These are phyloP conservation scores for Phoxinus phoxinus DNA, from an alignment of 2,113 vertebrate genomes.

Conservation along the genomic window DNA sequence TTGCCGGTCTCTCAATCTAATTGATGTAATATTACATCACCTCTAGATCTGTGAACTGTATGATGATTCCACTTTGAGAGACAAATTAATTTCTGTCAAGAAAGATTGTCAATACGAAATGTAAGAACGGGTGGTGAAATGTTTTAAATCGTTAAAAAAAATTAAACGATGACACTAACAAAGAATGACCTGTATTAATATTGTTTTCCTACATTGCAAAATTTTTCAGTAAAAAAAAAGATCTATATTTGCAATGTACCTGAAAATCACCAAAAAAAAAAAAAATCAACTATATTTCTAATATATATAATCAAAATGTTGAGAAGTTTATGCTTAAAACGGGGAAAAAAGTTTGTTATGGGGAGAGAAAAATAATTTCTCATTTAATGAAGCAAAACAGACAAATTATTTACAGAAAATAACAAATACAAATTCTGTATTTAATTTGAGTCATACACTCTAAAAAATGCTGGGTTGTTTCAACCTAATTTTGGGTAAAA, in stretches of 20 bases:
- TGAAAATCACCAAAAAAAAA: neutral
- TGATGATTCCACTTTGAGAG: constrained; percentile 14
- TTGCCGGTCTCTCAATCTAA: constrained; percentile 10
- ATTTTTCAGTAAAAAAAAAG: neutral
- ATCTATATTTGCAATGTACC: neutral
- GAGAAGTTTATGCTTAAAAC: no score
- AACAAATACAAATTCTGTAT: no score
- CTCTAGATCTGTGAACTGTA: constrained; percentile 10
- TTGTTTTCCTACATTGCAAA: neutral
- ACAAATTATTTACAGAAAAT: neutral
- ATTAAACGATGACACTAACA: neutral
- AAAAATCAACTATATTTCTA: no score
- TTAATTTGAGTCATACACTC: neutral
- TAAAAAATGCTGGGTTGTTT: no score
- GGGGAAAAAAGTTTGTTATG: no score
- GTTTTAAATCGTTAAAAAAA: neutral
- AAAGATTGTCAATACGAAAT: neutral
- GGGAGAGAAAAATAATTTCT: no score
- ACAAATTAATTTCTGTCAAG: constrained; percentile 7
- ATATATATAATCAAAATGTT: no score
- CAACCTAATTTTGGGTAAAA: no score
- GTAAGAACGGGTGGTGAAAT: neutral
- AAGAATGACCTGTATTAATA: neutral
- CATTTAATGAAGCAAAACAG: neutral
- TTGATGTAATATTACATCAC: constrained; percentile 37